phyloP scores from a whole-genome alignment of 2,113 vertebrate genomes.

The Prunella fulvescens region DNA sequence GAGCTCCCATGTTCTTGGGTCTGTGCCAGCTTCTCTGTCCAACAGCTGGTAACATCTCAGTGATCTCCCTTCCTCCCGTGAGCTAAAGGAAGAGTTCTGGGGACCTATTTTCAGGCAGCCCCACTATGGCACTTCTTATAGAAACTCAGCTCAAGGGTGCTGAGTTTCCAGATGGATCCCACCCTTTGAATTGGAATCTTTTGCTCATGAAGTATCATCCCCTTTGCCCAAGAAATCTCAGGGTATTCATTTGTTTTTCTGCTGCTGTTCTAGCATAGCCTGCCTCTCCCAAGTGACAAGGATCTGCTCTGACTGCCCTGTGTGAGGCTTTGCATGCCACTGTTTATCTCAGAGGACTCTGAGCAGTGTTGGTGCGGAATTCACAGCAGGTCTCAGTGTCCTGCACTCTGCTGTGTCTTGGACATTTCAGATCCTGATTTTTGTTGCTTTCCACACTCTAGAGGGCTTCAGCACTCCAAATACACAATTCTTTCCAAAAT shows the following conservation, averaged over 20 bases:
- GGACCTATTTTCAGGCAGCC: neutral
- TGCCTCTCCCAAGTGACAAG: neutral
- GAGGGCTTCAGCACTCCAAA: neutral
- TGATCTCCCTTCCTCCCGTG: neutral
- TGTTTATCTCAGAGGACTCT: neutral
- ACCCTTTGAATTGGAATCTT: neutral
- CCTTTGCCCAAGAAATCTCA: neutral
- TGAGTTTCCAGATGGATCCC: neutral
- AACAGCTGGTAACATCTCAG: neutral
- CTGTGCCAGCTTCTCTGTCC: neutral
- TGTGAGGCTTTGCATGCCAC: neutral
- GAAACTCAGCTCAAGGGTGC: neutral
- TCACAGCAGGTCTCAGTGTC: neutral
- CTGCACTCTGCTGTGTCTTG: neutral
- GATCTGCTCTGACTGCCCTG: neutral
- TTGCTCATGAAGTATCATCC: neutral
- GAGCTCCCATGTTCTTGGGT: neutral
- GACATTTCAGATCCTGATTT: neutral
- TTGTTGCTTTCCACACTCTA: neutral
- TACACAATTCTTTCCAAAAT: neutral
- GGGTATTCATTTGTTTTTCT: neutral
- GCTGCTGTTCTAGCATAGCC: neutral
- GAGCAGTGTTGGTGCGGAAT: neutral
- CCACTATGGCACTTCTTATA: neutral
- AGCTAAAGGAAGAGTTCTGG: neutral